A percentile compares a stretch with the other conserved stretches of the same genome.
Conservation (phyloP, 2,888 invertebrate genomes). For the Drosophila multiciliata region DNA sequence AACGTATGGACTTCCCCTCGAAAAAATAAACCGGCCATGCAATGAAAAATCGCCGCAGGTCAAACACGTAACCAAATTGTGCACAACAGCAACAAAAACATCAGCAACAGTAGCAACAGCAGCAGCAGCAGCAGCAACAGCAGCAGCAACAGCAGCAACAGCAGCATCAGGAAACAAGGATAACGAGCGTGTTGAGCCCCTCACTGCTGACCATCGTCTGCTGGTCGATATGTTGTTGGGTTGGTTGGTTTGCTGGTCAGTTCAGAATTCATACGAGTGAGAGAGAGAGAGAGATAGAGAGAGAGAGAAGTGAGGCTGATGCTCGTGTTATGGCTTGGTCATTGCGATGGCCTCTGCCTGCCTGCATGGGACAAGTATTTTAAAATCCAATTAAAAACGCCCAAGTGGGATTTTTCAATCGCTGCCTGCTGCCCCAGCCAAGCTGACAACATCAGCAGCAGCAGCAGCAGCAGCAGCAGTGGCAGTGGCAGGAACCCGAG, state of each 20-base stretch:
- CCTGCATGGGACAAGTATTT: constrained; percentile 83
- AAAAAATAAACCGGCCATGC: constrained; percentile 63
- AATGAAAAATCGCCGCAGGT: constrained; percentile 79
- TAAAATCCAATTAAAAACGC: constrained; percentile 85
- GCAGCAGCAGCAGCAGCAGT: constrained; percentile 13
- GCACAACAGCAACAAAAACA: constrained; percentile 54
- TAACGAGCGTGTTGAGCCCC: constrained; percentile 80
- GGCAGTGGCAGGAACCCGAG: constrained; percentile 43
- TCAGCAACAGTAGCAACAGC: constrained; percentile 20
- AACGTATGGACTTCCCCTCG: constrained; percentile 55
- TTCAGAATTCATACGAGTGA: constrained; percentile 17
- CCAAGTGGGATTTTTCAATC: constrained; percentile 83
- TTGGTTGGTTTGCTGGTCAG: constrained; percentile 36
- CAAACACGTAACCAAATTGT: constrained; percentile 81
- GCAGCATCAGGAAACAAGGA: constrained; percentile 77
- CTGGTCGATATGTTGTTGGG: constrained; percentile 63
- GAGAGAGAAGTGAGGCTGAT: constrained; percentile 23
- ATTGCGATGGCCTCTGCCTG: constrained; percentile 32
- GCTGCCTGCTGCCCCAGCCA: constrained; percentile 59
- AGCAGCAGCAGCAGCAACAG: constrained; percentile 13
- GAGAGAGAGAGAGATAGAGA: constrained; percentile 3
- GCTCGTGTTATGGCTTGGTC: constrained; percentile 65
- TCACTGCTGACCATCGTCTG: constrained; percentile 62
- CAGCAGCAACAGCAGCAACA: constrained; percentile 21
- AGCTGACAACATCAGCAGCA: constrained; percentile 48